Base-by-base conservation (phyloP, 2,888 invertebrate species). In the Teleogryllus oceanicus region DNA sequence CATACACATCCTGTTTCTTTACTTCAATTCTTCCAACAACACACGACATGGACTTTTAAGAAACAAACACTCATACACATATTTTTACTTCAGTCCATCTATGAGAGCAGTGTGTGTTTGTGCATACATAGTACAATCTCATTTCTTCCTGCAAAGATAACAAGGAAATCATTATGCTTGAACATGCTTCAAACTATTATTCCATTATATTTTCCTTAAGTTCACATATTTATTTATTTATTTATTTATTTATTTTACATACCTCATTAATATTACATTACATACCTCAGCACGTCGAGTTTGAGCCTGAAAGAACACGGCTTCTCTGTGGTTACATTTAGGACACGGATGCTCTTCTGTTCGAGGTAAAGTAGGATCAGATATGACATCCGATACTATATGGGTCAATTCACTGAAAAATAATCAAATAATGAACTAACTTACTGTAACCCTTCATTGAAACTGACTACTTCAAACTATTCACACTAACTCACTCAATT, bases 321-420 rank as follows among this genome's bases (percentile, higher is more conserved):
- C 97, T 87, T 99, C 98, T 82, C 95, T 91, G 87, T 98, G 95
- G 82, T 92, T 92, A 87, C 99, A 99, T 86, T 96, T 96, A 0
- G 99, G 98, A 87, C 99, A 99, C 80, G 96, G 96, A 88, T 99
- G 99, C 85, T 99, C 98, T 87, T 98, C 98, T 0, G 99, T 99
- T 83, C 98, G 91, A 0, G 99, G 99, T 82, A 99, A 88, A 1
- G 99, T 99, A 5, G 99, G 99, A 86, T 99, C 99, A 77, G 98
- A 96, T 83, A 98, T 96, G 0, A 99, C 99, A 87, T 99, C 99
- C 0, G 98, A 95, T 80, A 98, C 97, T 84, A 99, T 99, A 87
- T 99, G 99, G 0, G 98, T 99, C 84, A 99, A 88, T 88, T 99
- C 99, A 87, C 95, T 95, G 86, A 88, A 85, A 83, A 79, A 81